phyloP scores from a whole-genome alignment of 2,113 vertebrate species.

The Globicephala melas region DNA sequence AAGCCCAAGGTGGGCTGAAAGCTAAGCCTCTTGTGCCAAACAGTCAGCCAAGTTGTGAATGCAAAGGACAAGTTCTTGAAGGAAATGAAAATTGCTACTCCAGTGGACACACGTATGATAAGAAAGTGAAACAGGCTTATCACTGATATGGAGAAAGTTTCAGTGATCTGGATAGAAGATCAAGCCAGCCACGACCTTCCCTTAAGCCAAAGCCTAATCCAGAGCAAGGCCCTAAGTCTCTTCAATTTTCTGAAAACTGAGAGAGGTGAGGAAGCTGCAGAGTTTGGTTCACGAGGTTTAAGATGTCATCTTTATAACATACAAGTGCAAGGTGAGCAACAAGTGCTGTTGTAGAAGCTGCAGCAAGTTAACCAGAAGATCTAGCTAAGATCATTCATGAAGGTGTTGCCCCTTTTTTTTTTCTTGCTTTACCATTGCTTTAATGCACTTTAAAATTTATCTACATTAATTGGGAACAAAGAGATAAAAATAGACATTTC shows the following conservation, averaged over 20 bases:
- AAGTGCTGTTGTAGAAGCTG: background rate
- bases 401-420: background rate
- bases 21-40: background rate
- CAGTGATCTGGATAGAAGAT: background rate
- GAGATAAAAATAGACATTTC: slow-evolving; percentile 78
- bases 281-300: background rate
- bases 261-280: background rate
- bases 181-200: background rate
- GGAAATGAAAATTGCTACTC: background rate
- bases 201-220: background rate
- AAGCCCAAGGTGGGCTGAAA: background rate
- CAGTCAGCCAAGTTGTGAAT: background rate
- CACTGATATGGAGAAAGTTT: too few relatives aligned
- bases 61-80: background rate
- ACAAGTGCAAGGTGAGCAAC: background rate
- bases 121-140: background rate
- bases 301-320: background rate
- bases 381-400: background rate
- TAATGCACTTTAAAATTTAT: slow-evolving; percentile 77
- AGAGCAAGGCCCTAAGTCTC: background rate
- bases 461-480: slow-evolving; percentile 81
- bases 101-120: background rate
- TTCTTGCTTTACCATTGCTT: background rate
- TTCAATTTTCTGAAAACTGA: background rate
- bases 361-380: background rate